These are phyloP conservation scores for Hetaerina titia DNA, from an alignment of 2,888 invertebrate species.

Conservation along the genomic window DNA sequence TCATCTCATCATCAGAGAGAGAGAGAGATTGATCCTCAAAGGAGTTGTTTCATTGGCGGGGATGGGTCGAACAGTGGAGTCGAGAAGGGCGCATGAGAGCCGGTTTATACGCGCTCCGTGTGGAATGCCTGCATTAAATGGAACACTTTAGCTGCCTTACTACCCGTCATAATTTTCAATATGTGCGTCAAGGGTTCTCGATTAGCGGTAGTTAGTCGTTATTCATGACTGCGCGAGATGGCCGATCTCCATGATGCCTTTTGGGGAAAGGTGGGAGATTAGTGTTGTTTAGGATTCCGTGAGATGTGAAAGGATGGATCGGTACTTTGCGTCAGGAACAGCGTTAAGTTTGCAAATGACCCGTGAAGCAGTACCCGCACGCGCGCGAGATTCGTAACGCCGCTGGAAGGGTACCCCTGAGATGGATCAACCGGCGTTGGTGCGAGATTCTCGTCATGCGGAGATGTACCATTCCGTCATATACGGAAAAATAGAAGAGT, in stretches of 20 bases:
- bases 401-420: no score
- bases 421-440: no score
- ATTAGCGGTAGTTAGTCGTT: neutral
- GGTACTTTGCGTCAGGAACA: no score
- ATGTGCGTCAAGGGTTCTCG: neutral
- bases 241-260: neutral
- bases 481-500: no score
- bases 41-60: neutral
- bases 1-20: neutral
- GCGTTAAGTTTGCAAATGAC: no score
- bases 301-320: no score
- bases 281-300: no score
- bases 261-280: neutral
- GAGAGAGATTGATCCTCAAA: neutral
- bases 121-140: neutral
- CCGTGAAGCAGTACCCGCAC: no score
- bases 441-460: no score
- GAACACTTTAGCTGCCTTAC: neutral
- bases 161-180: neutral
- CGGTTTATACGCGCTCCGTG: neutral
- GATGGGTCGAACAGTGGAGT: neutral
- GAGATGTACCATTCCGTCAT: no score
- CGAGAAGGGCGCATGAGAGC: neutral
- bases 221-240: neutral
- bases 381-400: no score